Evolutionary conservation across 2,888 invertebrate genomes (phyloP), one percentile per base, ranked within the genome.

Genomic region (Habrosyne pyritoides): DNA sequence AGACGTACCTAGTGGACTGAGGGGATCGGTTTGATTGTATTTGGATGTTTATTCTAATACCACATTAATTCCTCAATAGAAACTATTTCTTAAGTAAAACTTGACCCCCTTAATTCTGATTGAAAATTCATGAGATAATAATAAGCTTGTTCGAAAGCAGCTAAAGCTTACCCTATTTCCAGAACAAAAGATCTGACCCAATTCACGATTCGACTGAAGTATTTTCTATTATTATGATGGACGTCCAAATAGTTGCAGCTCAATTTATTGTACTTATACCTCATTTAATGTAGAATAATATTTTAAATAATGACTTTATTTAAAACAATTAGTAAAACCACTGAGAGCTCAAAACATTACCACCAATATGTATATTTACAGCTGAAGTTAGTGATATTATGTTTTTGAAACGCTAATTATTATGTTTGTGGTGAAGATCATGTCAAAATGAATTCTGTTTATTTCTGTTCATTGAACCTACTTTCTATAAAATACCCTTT

Each of bases 401-500:
- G n/a, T n/a, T n/a, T n/a, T n/a, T n/a, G n/a, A n/a, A n/a, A n/a
- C n/a, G n/a, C n/a, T n/a, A n/a, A n/a, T n/a, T n/a, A n/a, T n/a
- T n/a, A n/a, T n/a, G n/a, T n/a, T n/a, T n/a, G n/a, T n/a, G n/a
- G n/a, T n/a, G n/a, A n/a, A n/a, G n/a, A n/a, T n/a, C n/a, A n/a
- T n/a, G n/a, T n/a, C n/a, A 4, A 33, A 33, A 33, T 33, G 33
- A 54, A 42, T 54, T 54, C 52, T 63, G 53, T 55, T 59, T 53
- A 60, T 51, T 57, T 55, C 58, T 55, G 55, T 64, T 60, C 62
- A 42, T 42, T 42, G 56, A 26, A 21, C n/a, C n/a, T n/a, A n/a
- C n/a, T n/a, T n/a, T n/a, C 56, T 64, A 69, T 70, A 73, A 73
- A 79, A 78, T 73, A 63, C 69, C 64, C 75, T 77, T 75, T 75